These are phyloP conservation scores for Phenganax subtilis DNA, from an alignment of 92 coral and sea anemone species.

Conservation along the genomic window DNA sequence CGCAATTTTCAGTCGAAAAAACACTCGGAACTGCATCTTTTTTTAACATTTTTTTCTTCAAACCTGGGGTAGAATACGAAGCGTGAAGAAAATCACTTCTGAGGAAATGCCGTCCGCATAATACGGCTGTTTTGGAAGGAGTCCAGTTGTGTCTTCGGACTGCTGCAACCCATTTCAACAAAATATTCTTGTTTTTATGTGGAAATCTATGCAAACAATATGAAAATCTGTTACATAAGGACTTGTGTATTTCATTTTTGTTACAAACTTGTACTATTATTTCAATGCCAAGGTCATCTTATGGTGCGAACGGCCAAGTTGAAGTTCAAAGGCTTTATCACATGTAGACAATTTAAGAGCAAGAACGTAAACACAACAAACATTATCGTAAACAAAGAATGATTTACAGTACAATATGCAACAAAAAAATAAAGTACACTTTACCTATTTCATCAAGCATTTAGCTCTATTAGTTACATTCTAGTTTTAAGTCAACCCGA, in stretches of 20 bases:
- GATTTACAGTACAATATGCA: neutral
- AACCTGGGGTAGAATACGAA: neutral
- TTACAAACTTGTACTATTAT: neutral
- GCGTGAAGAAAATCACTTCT: neutral
- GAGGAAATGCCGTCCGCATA: slow-evolving; percentile 4
- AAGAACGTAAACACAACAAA: neutral
- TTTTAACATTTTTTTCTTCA: neutral
- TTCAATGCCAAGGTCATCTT: neutral
- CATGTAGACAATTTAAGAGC: neutral
- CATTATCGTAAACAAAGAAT: neutral
- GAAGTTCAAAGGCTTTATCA: neutral
- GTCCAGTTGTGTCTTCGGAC: slow-evolving; percentile 17
- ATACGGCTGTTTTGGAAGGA: slow-evolving; percentile 19
- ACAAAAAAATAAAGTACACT: neutral
- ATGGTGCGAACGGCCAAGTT: neutral
- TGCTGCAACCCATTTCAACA: slow-evolving; percentile 6
- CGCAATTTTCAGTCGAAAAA: neutral
- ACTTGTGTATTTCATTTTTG: neutral
- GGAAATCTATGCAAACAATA: slow-evolving; percentile 3
- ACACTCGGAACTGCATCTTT: neutral
- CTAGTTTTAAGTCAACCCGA: neutral
- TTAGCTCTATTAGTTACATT: neutral
- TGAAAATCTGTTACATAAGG: neutral
- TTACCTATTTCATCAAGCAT: too few relatives aligned
- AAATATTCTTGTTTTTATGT: slow-evolving; percentile 1